A percentile compares a stretch with the other conserved stretches of the same genome.
Evolutionary conservation across 1,140 invertebrate genomes (phyloP).

Genomic region (Conus ventricosus): DNA sequence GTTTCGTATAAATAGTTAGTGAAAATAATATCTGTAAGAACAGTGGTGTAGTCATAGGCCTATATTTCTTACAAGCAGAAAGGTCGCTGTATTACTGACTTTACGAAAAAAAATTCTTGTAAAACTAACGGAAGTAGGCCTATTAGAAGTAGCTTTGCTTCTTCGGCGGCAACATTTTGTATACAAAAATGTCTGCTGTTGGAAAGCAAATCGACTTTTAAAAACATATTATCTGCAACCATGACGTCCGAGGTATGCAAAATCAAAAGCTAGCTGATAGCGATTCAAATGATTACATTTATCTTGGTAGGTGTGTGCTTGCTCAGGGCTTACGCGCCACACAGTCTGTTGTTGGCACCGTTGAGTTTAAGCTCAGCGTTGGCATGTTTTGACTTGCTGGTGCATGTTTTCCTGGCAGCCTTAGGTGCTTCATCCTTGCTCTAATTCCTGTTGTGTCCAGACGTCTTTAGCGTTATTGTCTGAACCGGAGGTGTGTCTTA

Average conservation of each 20-base stretch:
- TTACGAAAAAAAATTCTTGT: not conserved
- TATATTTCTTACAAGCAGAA: not conserved
- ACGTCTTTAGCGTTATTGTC: not conserved
- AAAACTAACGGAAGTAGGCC: conserved; percentile 18
- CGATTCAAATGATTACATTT: not conserved
- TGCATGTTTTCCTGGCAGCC: conserved; percentile 1
- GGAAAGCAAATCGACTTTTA: conserved; percentile 2
- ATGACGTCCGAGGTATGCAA: conserved; percentile 27
- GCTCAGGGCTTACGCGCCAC: conserved; percentile 4
- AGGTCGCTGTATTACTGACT: not conserved
- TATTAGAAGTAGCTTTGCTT: not conserved
- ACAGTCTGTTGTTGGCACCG: not conserved
- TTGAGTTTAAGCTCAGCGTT: not conserved
- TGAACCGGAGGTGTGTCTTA: conserved; percentile 16
- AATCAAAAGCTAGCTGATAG: not conserved
- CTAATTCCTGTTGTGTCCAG: conserved; percentile 1
- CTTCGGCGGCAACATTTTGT: conserved; percentile 30
- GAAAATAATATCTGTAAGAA: not conserved
- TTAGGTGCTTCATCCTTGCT: not conserved
- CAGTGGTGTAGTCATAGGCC: no score
- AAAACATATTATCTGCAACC: conserved; percentile 25
- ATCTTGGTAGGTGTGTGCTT: not conserved
- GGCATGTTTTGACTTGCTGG: conserved; percentile 27
- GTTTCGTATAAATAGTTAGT: not conserved
- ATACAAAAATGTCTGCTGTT: conserved; percentile 32